A percentile compares a stretch with the other conserved stretches of the same genome.
These are phyloP conservation scores for Hippocampus zosterae DNA, from an alignment of 2,113 vertebrate species.

Conservation along the genomic window DNA sequence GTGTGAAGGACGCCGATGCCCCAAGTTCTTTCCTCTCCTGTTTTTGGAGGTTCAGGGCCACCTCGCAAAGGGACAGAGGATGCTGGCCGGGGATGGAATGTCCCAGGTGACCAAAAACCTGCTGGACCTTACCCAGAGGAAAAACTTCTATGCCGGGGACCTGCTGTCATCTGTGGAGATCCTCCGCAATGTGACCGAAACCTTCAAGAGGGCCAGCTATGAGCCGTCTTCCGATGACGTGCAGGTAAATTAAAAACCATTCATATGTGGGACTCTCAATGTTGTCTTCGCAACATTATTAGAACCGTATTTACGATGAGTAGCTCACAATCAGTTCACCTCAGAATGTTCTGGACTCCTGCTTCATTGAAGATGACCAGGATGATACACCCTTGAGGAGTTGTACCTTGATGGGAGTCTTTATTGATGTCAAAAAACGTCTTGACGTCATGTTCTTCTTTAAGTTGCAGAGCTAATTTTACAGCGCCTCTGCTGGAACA, in stretches of 20 bases:
- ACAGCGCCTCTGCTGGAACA: too few species aligned
- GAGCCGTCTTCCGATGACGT: constrained; percentile 95
- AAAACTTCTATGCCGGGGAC: constrained; percentile 95
- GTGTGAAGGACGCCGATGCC: constrained; percentile 48
- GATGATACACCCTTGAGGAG: not conserved
- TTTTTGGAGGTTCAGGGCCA: constrained; percentile 91
- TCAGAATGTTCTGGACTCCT: not conserved
- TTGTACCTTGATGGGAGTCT: too few species aligned
- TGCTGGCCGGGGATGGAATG: constrained; percentile 93
- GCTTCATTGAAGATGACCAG: not conserved
- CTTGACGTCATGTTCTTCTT: too few species aligned
- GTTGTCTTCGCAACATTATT: too few species aligned
- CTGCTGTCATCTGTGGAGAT: constrained; percentile 97
- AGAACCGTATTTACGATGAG: too few species aligned
- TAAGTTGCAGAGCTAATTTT: too few species aligned
- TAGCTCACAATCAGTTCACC: not conserved
- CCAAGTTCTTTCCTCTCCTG: constrained; percentile 63
- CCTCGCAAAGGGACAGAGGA: constrained; percentile 93
- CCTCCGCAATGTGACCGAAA: constrained; percentile 96
- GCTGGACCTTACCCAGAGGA: constrained; percentile 94
- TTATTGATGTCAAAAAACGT: too few species aligned
- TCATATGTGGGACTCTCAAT: not conserved
- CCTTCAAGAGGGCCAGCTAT: constrained; percentile 95
- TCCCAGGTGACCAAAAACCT: constrained; percentile 97
- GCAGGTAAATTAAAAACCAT: constrained; percentile 77